Evolutionary conservation across 2,888 invertebrate species (phyloP).

Genomic region (Drosophila greeni): DNA sequence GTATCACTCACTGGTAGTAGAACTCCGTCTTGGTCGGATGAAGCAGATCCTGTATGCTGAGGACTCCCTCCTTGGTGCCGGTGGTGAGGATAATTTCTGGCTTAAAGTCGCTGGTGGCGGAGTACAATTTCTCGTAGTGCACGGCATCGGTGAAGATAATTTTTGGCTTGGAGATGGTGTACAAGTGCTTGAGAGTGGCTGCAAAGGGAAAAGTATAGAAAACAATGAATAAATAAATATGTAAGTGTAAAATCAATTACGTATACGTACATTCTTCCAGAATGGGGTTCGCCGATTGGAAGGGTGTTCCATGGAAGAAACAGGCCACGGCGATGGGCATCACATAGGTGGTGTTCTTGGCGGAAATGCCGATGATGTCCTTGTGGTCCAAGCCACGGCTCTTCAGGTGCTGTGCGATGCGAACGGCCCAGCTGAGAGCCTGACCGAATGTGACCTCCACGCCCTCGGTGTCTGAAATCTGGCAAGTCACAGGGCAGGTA

Average conservation of each 20-base stretch:
- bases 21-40: constrained; percentile 48
- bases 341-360: constrained; percentile 53
- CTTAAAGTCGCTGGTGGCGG: constrained; percentile 46
- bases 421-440: constrained; percentile 53
- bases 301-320: constrained; percentile 54
- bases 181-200: constrained; percentile 39
- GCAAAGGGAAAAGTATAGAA: not conserved
- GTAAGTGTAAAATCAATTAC: no score
- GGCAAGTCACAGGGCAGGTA: not conserved
- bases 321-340: constrained; percentile 59
- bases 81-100: constrained; percentile 44
- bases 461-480: constrained; percentile 62
- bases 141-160: constrained; percentile 64
- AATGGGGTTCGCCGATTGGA: constrained; percentile 60
- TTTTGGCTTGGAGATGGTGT: constrained; percentile 54
- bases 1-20: constrained; percentile 45
- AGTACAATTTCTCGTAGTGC: constrained; percentile 45
- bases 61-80: constrained; percentile 42
- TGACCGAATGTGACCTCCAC: constrained; percentile 50
- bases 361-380: constrained; percentile 63
- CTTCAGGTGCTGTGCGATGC: constrained; percentile 57
- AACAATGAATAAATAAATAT: not conserved
- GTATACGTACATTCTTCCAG: constrained; percentile 53
- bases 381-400: constrained; percentile 50
- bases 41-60: constrained; percentile 44